Conservation (phyloP, 2,888 invertebrate species). For the Heliconius sara region DNA sequence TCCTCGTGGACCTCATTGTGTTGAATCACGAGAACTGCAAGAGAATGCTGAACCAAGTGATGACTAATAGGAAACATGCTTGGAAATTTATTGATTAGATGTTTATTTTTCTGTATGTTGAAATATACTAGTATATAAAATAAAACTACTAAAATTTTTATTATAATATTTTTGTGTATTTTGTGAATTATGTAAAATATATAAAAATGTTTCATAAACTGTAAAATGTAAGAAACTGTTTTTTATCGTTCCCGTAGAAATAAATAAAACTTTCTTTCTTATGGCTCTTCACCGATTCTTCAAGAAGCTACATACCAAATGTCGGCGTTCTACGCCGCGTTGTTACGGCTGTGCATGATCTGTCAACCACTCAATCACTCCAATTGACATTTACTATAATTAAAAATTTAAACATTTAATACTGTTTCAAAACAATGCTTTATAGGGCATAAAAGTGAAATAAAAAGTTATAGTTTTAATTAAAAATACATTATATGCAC, state of each 20-base stretch:
- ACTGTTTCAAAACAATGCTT: background rate
- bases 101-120: background rate
- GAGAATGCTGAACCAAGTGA: slow-evolving; percentile 41
- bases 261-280: too few relatives aligned
- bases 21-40: slow-evolving; percentile 53
- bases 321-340: too few relatives aligned
- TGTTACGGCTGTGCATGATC: too few relatives aligned
- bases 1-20: slow-evolving; percentile 55
- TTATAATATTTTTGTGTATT: background rate
- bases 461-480: slow-evolving; percentile 8
- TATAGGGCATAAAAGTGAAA: background rate
- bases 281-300: too few relatives aligned
- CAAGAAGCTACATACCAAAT: too few relatives aligned
- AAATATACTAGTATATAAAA: background rate
- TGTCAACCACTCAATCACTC: too few relatives aligned
- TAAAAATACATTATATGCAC: slow-evolving; percentile 7
- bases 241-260: too few relatives aligned
- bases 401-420: background rate
- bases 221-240: too few relatives aligned
- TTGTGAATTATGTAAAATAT: background rate
- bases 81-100: slow-evolving; percentile 56
- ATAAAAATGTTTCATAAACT: too few relatives aligned
- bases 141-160: too few relatives aligned
- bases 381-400: too few relatives aligned
- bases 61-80: slow-evolving; percentile 45